Percentiles rank a stretch among this genome's conserved stretches.
Evolutionary conservation across 2,797 vertebrate genomes (phyloP).

Genomic region (Pseudochromis fuscus): DNA sequence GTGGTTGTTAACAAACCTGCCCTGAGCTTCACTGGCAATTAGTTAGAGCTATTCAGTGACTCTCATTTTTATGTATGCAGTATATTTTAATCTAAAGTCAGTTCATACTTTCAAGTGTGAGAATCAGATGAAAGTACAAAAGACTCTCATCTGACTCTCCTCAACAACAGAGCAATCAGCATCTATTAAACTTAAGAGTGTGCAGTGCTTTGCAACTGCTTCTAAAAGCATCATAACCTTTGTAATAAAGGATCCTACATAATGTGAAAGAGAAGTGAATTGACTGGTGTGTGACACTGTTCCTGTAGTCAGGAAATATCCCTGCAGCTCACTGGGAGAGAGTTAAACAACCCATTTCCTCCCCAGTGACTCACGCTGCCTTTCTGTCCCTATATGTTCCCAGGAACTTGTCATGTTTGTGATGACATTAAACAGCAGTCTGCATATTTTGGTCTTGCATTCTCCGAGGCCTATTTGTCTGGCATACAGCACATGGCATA

Average conservation of each 20-base stretch:
- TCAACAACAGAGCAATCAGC: not conserved
- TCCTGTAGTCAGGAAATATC: conserved; percentile 69
- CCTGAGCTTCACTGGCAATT: conserved; percentile 1
- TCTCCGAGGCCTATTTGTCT: conserved; percentile 14
- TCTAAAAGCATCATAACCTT: not conserved
- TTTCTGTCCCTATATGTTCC: conserved; percentile 64
- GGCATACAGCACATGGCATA: conserved; percentile 18
- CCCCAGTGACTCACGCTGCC: conserved; percentile 60
- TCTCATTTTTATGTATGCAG: conserved; percentile 36
- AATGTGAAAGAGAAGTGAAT: conserved; percentile 23
- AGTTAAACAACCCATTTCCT: conserved; percentile 79
- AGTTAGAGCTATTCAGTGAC: conserved; percentile 25
- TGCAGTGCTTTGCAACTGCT: not conserved
- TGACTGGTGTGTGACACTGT: conserved; percentile 40
- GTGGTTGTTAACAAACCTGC: conserved; percentile 21
- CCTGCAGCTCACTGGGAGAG: conserved; percentile 52
- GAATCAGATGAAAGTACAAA: not conserved
- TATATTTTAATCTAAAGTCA: not conserved
- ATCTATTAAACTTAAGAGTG: not conserved
- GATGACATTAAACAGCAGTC: conserved; percentile 68
- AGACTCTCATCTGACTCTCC: not conserved
- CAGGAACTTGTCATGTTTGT: conserved; percentile 62
- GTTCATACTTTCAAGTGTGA: conserved; percentile 1
- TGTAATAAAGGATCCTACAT: not conserved
- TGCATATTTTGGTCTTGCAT: conserved; percentile 33